Evolutionary conservation across 2,888 invertebrate genomes (phyloP).

Genomic region (Caenorhabditis japonica): DNA sequence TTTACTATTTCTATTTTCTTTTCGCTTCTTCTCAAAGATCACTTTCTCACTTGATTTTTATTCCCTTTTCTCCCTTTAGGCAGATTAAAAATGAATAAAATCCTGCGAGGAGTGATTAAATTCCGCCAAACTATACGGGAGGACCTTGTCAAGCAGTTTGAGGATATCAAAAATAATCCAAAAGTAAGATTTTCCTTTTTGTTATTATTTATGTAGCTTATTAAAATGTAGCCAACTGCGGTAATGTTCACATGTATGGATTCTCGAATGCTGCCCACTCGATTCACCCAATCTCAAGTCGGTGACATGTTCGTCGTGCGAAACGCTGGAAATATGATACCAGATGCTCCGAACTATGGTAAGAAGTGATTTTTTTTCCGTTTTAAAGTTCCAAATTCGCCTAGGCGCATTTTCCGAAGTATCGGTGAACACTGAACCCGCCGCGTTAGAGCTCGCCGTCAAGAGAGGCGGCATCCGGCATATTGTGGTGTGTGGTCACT

Average conservation of each 20-base stretch:
- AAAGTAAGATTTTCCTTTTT: constrained; percentile 80
- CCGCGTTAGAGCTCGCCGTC: constrained; percentile 91
- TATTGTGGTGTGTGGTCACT: constrained; percentile 95
- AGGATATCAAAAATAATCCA: constrained; percentile 89
- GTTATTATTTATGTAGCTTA: neutral
- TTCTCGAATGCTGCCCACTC: constrained; percentile 94
- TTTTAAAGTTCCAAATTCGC: too few relatives aligned
- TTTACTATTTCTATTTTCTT: constrained; percentile 15
- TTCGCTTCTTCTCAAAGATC: constrained; percentile 20
- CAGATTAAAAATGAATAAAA: constrained; percentile 77
- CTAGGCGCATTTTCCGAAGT: constrained; percentile 67
- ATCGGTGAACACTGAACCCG: constrained; percentile 92
- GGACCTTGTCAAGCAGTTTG: constrained; percentile 86
- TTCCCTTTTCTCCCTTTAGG: too few relatives aligned
- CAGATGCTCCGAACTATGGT: constrained; percentile 89
- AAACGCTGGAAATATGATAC: constrained; percentile 95
- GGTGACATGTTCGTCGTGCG: constrained; percentile 97
- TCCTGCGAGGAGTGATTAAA: constrained; percentile 90
- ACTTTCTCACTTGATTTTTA: neutral
- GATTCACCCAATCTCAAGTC: constrained; percentile 91
- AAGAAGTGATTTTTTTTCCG: constrained; percentile 12
- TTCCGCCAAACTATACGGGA: constrained; percentile 87
- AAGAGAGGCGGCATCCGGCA: constrained; percentile 83
- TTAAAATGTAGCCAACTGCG: constrained; percentile 88
- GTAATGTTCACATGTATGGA: constrained; percentile 98